Evolutionary conservation across 1,140 invertebrate species (phyloP).

Genomic region (Macrostomum lignano): DNA sequence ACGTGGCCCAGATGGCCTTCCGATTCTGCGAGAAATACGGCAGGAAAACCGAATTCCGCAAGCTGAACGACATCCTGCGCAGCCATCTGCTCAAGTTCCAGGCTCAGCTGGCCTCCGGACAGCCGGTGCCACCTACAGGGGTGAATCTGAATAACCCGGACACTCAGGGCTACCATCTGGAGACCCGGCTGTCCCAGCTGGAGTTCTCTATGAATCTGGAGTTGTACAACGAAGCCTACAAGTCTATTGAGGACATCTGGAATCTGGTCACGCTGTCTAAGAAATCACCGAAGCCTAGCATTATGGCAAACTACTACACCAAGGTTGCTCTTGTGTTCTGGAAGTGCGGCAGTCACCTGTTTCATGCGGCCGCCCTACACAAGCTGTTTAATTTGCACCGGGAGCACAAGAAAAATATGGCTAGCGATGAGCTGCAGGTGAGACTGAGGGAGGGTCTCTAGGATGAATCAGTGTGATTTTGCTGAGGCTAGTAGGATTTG

Average conservation of each 20-base stretch:
- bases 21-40: constrained; percentile 90
- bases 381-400: constrained; percentile 67
- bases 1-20: constrained; percentile 84
- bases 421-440: constrained; percentile 60
- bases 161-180: constrained; percentile 80
- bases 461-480: too few species aligned
- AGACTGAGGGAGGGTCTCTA: too few species aligned
- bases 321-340: constrained; percentile 91
- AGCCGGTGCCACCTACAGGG: constrained; percentile 36
- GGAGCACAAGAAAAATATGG: constrained; percentile 87
- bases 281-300: constrained; percentile 71
- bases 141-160: constrained; percentile 46
- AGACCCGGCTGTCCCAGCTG: constrained; percentile 66
- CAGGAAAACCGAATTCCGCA: constrained; percentile 88
- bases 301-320: constrained; percentile 90
- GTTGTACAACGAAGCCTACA: constrained; percentile 73
- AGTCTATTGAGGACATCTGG: constrained; percentile 86
- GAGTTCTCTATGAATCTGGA: constrained; percentile 94
- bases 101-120: constrained; percentile 6
- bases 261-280: constrained; percentile 78
- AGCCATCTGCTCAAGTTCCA: constrained; percentile 7
- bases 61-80: constrained; percentile 31
- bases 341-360: constrained; percentile 69
- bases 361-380: constrained; percentile 80
- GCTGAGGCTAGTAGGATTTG: too few species aligned